Base-by-base conservation (phyloP, 2,888 invertebrate species). In the Scrobipalpa costella region DNA sequence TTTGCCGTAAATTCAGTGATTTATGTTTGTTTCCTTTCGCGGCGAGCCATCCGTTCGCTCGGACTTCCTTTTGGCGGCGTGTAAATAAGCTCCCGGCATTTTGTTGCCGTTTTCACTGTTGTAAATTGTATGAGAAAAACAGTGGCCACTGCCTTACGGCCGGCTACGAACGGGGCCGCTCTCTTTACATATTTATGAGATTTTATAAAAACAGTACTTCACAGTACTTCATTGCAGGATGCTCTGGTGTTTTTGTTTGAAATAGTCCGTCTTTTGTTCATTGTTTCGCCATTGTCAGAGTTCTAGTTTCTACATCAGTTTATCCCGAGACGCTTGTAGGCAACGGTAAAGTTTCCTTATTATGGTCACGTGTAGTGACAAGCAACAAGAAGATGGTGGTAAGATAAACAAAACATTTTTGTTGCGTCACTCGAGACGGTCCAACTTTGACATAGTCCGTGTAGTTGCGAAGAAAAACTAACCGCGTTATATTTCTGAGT, bases 1-100 rank as follows among this genome's bases (percentile, higher is more conserved):
- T 78, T 84, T 80, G 83, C 82, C 83, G 83, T 84, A 80, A 84
- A 85, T 83, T 84, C 76, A 73, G 82, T 85, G 87, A 90, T 89
- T 90, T 86, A 89, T 82, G 81, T 83, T 77, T 73, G 83, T 82
- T 85, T 85, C 83, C 82, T 77, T 78, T 75, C 77, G 74, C 76
- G 77, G 79, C 80, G 77, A 76, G 78, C 82, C 81, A 81, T 83
- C 83, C 83, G 83, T 77, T 81, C 74, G 78, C 74, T 80, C 77
- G 83, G 80, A 85, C 84, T 89, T 88, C 86, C 84, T 85, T 84
- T 83, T 71, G 77, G 75, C 73, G 81, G 78, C 79, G 83, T 84
- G 87, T 86, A 87, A 87, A 88, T 88, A 88, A 84, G 80, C 80
- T 79, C 75, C 79, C 74, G 78, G 77, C 77, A 76, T 84, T 86